These are phyloP conservation scores for Nephrotoma flavescens DNA, from an alignment of 2,888 invertebrate species.

Conservation along the genomic window DNA sequence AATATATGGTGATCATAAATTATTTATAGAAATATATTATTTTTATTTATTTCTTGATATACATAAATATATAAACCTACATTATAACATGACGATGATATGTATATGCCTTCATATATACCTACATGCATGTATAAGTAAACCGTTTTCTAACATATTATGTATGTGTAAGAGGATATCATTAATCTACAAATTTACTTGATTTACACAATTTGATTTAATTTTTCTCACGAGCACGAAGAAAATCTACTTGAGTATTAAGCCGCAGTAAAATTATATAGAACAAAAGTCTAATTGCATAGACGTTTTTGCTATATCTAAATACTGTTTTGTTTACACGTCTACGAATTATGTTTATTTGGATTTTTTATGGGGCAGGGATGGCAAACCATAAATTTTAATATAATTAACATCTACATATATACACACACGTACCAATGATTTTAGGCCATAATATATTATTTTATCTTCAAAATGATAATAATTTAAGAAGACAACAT, in stretches of 20 bases:
- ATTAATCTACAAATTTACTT: background rate
- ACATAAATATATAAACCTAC: background rate
- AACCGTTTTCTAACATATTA: background rate
- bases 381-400: background rate
- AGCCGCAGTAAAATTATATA: background rate
- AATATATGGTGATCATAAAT: background rate
- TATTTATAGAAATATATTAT: background rate
- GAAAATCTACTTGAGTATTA: background rate
- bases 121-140: background rate
- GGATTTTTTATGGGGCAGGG: background rate
- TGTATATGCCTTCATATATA: background rate
- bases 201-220: background rate
- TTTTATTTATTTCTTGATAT: background rate
- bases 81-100: background rate
- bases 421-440: background rate
- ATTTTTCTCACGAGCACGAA: background rate
- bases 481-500: background rate
- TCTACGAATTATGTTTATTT: background rate
- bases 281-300: background rate
- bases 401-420: background rate
- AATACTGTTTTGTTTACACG: background rate
- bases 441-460: too few relatives aligned
- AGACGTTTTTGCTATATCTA: background rate
- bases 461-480: background rate
- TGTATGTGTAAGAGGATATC: background rate